Conservation (phyloP, 2,888 invertebrate species). For the Tetragonula carbonaria region DNA sequence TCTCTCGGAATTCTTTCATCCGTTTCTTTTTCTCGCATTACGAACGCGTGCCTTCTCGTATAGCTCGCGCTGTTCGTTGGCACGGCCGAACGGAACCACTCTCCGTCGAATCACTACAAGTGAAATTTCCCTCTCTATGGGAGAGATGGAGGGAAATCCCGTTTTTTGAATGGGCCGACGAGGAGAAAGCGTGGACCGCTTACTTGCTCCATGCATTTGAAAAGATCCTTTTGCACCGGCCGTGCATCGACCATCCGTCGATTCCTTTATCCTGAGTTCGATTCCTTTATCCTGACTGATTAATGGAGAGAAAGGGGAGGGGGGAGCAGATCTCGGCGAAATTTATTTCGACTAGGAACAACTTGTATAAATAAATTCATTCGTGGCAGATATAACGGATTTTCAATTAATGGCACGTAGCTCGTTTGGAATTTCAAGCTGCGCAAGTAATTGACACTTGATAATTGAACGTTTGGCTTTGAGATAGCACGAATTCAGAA, state of each 20-base stretch:
- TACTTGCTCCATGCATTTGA: slow-evolving; percentile 20
- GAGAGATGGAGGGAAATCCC: background rate
- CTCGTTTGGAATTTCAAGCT: too few relatives aligned
- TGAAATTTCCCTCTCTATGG: slow-evolving; percentile 5
- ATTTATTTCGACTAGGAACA: too few relatives aligned
- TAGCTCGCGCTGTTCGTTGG: background rate
- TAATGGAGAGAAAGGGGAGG: background rate
- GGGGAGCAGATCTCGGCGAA: background rate
- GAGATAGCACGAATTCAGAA: too few relatives aligned
- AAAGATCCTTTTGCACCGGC: slow-evolving; percentile 20
- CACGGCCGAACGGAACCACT: background rate
- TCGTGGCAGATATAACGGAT: too few relatives aligned
- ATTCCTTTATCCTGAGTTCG: slow-evolving; percentile 6
- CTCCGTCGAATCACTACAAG: slow-evolving; percentile 19
- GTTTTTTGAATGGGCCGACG: background rate
- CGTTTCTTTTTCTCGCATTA: background rate
- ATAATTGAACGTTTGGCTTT: too few relatives aligned
- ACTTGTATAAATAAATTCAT: too few relatives aligned
- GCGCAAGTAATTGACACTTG: too few relatives aligned
- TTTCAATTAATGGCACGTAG: too few relatives aligned
- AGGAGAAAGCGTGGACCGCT: background rate
- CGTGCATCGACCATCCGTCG: background rate
- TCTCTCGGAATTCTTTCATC: slow-evolving; percentile 8
- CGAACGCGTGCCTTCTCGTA: too few relatives aligned
- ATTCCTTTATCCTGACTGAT: slow-evolving; percentile 5